Base-by-base conservation (phyloP, 2,797 vertebrate genomes). In the Antrozous pallidus region DNA sequence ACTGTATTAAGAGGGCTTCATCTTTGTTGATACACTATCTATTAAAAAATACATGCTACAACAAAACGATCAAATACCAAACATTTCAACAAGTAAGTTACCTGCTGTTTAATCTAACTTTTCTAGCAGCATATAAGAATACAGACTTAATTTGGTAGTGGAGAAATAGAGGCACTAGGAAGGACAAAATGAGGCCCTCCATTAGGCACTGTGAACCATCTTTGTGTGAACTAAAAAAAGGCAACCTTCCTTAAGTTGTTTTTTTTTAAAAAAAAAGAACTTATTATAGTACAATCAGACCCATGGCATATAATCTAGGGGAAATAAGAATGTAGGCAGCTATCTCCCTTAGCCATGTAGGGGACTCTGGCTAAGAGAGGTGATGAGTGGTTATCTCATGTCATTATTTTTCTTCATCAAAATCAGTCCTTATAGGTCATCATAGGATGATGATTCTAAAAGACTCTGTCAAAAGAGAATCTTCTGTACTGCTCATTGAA, bases 381-480 rank as follows among this genome's bases (percentile, higher is more conserved):
- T 42, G 10, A 71, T 77, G 54, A 77, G n/a, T 70, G 58, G 12
- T 83, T 86, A 58, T 88, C 67, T 93, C 67, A 33, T 38, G 9
- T 73, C 65, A 74, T 88, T 91, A 75, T 69, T 90, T 92, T 56
- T 78, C n/a, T 77, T 75, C 10, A 51, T 87, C 83, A 94, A 92
- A 96, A 79, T 86, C 33, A 87, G 31, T 74, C 74, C 12, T 84
- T 82, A 61, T 26, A 56, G n/a, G 82, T 95, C 65, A 75, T 85
- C 47, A 69, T 82, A 63, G 18, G 87, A 67, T 81, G 86, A 96
- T 97, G 88, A 96, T 97, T 96, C 84, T 93, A 95, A 58, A 81
- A 88, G 88, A 75, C 49, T 92, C 6, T 16, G 31, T 82, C 74
- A 85, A 54, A 75, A 91, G 70, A 96, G 78, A 91, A 86, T 85